Evolutionary conservation across 2,888 invertebrate species (phyloP), one percentile per base, ranked within the genome.

Genomic region (Sericinus montela): DNA sequence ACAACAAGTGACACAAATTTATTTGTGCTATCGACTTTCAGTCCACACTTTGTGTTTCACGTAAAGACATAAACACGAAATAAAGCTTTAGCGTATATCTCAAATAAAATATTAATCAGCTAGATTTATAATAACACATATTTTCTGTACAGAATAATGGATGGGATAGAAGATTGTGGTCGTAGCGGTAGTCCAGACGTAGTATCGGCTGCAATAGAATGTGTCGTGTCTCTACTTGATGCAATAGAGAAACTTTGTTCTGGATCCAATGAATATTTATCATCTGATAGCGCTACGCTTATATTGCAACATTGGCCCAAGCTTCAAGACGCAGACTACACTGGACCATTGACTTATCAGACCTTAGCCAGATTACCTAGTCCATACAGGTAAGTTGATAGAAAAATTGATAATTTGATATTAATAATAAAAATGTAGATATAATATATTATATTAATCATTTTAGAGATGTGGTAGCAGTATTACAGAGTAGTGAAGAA

Each of bases 91-190:
- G n/a, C n/a, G n/a, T n/a, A n/a, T n/a, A n/a, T n/a, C n/a, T n/a
- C n/a, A n/a, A n/a, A n/a, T n/a, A n/a, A n/a, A n/a, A n/a, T n/a
- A n/a, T n/a, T n/a, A n/a, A n/a, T n/a, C n/a, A n/a, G n/a, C n/a
- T n/a, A n/a, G n/a, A n/a, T n/a, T n/a, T n/a, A n/a, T n/a, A n/a
- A n/a, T 5, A 19, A 19, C 5, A 25, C 8, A 2, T 25, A 25
- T 25, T 25, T 25, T 13, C 32, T 25, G 67, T 62, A 0, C 51
- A 88, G 97, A 64, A 94, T 97, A 61, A 95, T 97, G 92, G 97
- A 98, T 69, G 96, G 97, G 0, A 94, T 97, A 72, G 96, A 97
- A 80, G 97, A 98, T 80, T 96, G 96, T 52, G 94, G 96, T n/a
- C 92, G 93, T 58, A 94, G 94, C 55, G 94, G 92, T 42, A 94